Base-by-base conservation (phyloP, 2,113 vertebrate genomes). In the Zosterops borbonicus region DNA sequence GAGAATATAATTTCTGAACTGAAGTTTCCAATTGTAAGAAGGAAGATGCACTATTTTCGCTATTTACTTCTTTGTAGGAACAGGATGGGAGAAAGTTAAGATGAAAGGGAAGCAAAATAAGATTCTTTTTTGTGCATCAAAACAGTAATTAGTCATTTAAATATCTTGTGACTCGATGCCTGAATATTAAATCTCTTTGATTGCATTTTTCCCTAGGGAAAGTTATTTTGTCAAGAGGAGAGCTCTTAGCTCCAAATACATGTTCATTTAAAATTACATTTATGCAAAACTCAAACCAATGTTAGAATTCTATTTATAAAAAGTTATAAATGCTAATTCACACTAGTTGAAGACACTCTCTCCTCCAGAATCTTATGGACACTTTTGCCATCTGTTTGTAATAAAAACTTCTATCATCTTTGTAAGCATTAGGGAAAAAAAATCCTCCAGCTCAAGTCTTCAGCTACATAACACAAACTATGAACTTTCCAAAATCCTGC, bases 181-280 rank as follows among this genome's bases (percentile, higher is more conserved):
- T 90, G 77, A 92, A 83, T 92, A 94, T 84, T 87, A 92, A 82
- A 74, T 77, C 42, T 83, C 73, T 92, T 87, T 95, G 95, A 96
- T 91, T 95, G 70, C 94, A 79, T 80, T 94, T 91, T 95, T 96
- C 94, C 81, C 91, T 77, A 62, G 87, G 82, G 93, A 95, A 97
- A 96, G 52, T 83, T 87, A 92, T 86, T 86, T 74, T 86, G 90
- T 74, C 64, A 92, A 85, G 90, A 96, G 35, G 5, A 90, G 41
- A 81, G 56, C 71, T 94, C 92, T 92, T 68, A 84, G 68, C 73
- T 94, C 75, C 71, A 96, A 90, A 71, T 87, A 64, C 22, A 39
- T 18, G 39, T 92, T 92, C 24, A 60, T 70, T 94, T 88, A 90
- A 78, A 80, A 64, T 60, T 63, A 67, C 46, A 77, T 83, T 94